Base-by-base conservation (phyloP, 2,113 vertebrate species). In the Phoenicopterus ruber region DNA sequence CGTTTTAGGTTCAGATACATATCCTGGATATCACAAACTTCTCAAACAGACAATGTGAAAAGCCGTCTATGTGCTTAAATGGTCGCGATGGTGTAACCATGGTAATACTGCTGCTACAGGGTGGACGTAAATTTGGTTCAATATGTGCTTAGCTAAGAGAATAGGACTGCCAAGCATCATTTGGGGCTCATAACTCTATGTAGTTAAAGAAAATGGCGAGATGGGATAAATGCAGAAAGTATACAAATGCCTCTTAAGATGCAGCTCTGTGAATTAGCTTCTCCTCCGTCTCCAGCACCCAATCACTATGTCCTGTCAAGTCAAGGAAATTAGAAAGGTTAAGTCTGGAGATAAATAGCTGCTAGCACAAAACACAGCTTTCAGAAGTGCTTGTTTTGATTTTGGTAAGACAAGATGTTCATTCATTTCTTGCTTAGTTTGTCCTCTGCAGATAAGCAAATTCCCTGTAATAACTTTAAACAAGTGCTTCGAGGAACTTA, bases 391-490 rank as follows among this genome's bases (percentile, higher is more conserved):
- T 78, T 46, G 18, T 28, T 83, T 78, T 70, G 55, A 38, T 89
- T 94, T 86, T 81, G 69, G 42, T 55, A 78, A 59, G 36, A 86
- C 66, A 81, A 73, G 55, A 25, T 2, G 3, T 79, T 86, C 17
- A 42, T 82, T 92, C 38, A 40, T 86, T 74, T 74, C 55, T 94
- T 55, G 14, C 31, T 81, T 67, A 52, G 19, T 59, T 84, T 84
- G 26, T 81, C 22, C 17, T 71, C 69, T 63, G 25, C 50, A 69
- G 52, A 7, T 44, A 80, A 65, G 63, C 31, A 8, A 54, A 83
- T 73, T 89, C 47, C 29, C 82, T 83, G 38, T 65, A 47, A 74
- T 42, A 85, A 62, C 22, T 81, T 95, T 40, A 63, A 92, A 61
- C 17, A 44, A 54, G 6, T 20, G 14, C 29, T 92, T 74, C 4